phyloP scores from a whole-genome alignment of 2,797 vertebrate genomes.

The Channa striata region DNA sequence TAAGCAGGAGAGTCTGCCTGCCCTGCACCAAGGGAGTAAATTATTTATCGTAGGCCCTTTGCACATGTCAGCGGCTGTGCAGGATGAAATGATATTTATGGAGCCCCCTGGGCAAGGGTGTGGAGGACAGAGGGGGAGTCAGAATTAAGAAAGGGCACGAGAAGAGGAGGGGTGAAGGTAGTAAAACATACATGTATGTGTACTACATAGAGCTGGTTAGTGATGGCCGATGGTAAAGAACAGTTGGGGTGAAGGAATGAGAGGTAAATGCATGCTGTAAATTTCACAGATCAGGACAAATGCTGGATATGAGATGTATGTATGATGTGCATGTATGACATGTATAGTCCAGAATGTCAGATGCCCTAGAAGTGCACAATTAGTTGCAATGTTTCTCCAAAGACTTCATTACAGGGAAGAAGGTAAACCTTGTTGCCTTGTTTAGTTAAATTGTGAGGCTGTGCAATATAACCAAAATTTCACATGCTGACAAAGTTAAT shows the following conservation, averaged over 20 bases:
- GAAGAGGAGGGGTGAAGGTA: constrained; percentile 24
- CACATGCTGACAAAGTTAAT: too few species aligned
- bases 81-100: constrained; percentile 93
- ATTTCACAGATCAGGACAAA: too few species aligned
- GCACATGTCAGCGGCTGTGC: constrained; percentile 89
- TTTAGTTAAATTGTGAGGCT: background rate
- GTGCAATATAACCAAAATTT: too few species aligned
- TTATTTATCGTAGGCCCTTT: constrained; percentile 90
- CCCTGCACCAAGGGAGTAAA: constrained; percentile 83
- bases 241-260: background rate
- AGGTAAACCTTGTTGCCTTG: background rate
- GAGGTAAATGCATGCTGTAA: background rate
- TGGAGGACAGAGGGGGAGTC: constrained; percentile 62
- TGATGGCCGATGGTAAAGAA: constrained; percentile 18
- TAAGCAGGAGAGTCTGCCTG: constrained; percentile 84
- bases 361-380: too few species aligned
- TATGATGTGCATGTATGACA: too few species aligned
- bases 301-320: too few species aligned
- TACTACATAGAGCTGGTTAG: constrained; percentile 20
- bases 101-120: constrained; percentile 86
- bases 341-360: background rate
- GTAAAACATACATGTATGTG: constrained; percentile 55
- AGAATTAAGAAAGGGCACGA: constrained; percentile 54
- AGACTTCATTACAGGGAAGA: too few species aligned
- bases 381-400: background rate